Base-by-base conservation (phyloP, 2,113 vertebrate genomes). In the Cololabis saira region DNA sequence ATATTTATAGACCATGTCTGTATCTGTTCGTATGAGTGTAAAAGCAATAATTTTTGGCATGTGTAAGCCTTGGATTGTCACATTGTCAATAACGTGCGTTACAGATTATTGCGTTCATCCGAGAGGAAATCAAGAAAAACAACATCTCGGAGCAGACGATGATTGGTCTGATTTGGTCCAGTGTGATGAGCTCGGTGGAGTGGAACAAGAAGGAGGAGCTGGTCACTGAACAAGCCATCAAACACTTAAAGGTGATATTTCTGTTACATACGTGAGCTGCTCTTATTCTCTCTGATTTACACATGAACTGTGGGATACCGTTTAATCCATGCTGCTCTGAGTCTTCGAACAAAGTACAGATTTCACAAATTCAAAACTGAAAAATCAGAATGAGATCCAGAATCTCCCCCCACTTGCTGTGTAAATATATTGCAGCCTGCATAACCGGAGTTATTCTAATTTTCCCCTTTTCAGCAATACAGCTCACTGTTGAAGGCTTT, bases 191-290 rank as follows among this genome's bases (percentile, higher is more conserved):
- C 90, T 95, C 94, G 0, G 95, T 99, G 71, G 98, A 99, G 71
- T 99, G 97, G 97, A 99, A 99, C 92, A 99, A 99, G 91, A 99
- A 99, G 65, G 97, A 99, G 91, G 97, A 99, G 93, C 94, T 99
- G 59, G 96, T 98, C 88, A 97, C 97, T 42, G 98, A 99, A 89
- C 97, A 99, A 95, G 97, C 97, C 95, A 98, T 99, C 92, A 99
- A 98, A 94, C 98, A 95, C 90, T 95, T 99, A 80, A 93, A 93
- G 92, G 93, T 93, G 50, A 76, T 30, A 16, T 18, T 13, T 51
- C 9, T n/a, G 11, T 59, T 69, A 47, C 3, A 2, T 24, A 12
- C 18, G 50, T 69, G 47, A 22, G 12, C 13, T 15, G 16, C 48
- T 41, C 3, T 15, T 7, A 3, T 24, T 14, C 18, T 50, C 19